Conservation (phyloP, 2,797 vertebrate genomes). For the Danio jaintianensis region DNA sequence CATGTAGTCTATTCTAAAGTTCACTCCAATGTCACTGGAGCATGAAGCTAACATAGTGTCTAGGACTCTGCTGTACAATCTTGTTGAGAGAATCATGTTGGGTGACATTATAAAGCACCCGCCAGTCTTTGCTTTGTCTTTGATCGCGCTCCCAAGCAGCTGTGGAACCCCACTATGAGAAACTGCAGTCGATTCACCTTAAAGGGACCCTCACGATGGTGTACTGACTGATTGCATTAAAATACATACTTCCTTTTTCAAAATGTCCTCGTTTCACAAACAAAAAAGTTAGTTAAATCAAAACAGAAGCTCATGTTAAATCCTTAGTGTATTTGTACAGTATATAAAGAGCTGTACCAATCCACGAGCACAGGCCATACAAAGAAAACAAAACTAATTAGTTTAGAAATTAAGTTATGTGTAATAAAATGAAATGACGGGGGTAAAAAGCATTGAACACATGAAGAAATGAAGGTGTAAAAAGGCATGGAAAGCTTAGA, state of each 20-base stretch:
- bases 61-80: constrained; percentile 27
- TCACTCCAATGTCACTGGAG: constrained; percentile 31
- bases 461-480: too few species aligned
- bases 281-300: neutral
- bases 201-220: neutral
- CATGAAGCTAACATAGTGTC: constrained; percentile 27
- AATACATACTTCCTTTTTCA: neutral
- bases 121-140: constrained; percentile 39
- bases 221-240: neutral
- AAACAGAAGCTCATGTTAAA: neutral
- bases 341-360: neutral
- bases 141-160: constrained; percentile 15
- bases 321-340: neutral
- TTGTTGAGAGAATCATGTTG: constrained; percentile 40
- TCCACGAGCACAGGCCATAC: neutral
- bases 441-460: too few species aligned
- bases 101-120: constrained; percentile 17
- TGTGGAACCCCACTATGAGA: constrained; percentile 26
- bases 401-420: too few species aligned
- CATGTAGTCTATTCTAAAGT: neutral
- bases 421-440: too few species aligned
- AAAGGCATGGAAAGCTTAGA: too few species aligned
- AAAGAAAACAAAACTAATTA: too few species aligned
- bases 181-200: neutral
- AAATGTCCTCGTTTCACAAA: neutral